Conservation (phyloP, 1,140 invertebrate genomes). For the Zaprionus nigranus region DNA sequence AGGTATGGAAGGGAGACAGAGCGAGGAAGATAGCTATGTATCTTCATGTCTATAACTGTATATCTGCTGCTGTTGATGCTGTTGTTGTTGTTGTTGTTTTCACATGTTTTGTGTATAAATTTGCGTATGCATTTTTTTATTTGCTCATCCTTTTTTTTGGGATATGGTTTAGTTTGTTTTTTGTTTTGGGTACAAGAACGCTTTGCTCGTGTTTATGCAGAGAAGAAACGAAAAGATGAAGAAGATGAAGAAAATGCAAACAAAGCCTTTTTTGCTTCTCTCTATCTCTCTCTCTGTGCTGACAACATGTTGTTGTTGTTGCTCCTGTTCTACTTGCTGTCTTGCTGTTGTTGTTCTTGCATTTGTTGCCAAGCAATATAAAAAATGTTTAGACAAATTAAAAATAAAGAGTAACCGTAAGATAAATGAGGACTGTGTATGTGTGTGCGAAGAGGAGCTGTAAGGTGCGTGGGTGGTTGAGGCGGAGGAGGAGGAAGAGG, state of each 20-base stretch:
- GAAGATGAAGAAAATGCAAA: slow-evolving; percentile 58
- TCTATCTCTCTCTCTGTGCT: slow-evolving; percentile 29
- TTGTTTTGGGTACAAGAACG: slow-evolving; percentile 19
- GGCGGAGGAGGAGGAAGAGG: not conserved
- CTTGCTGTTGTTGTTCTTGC: slow-evolving; percentile 24
- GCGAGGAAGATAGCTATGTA: slow-evolving; percentile 19
- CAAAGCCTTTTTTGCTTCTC: slow-evolving; percentile 75
- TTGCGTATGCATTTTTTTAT: slow-evolving; percentile 76
- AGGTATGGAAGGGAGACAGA: not conserved
- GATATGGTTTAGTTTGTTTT: slow-evolving; percentile 25
- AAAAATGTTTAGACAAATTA: slow-evolving; percentile 82
- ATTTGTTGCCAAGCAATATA: slow-evolving; percentile 41
- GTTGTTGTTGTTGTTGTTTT: slow-evolving; percentile 23
- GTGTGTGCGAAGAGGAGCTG: not conserved
- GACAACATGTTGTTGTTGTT: slow-evolving; percentile 51
- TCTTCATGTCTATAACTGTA: slow-evolving; percentile 39
- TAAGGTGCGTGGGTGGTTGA: not conserved
- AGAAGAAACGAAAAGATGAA: slow-evolving; percentile 2
- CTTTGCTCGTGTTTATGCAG: slow-evolving; percentile 58
- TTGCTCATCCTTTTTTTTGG: slow-evolving; percentile 42
- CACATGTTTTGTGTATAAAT: slow-evolving; percentile 68
- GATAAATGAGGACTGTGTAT: slow-evolving; percentile 26
- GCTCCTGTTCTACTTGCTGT: slow-evolving; percentile 19
- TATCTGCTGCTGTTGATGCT: not conserved
- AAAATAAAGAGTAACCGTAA: slow-evolving; percentile 72